phyloP scores from a whole-genome alignment of 2,888 invertebrate species.

The Villa cingulata region DNA sequence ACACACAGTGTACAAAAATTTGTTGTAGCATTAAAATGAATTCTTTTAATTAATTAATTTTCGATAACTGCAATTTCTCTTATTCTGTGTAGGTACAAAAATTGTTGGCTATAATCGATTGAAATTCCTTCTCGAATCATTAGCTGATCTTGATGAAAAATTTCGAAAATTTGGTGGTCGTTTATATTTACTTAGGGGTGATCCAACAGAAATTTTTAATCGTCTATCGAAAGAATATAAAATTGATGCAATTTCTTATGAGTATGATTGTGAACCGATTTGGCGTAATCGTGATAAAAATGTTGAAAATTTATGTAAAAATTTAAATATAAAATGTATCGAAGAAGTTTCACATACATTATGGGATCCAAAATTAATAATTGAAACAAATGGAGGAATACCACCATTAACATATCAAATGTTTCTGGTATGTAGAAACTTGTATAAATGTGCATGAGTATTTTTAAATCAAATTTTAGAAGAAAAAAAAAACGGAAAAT shows the following conservation, averaged over 20 bases:
- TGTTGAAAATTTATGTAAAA: slow-evolving; percentile 42
- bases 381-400: slow-evolving; percentile 52
- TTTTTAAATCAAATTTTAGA: no score
- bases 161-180: slow-evolving; percentile 43
- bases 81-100: slow-evolving; percentile 44
- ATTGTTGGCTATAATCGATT: slow-evolving; percentile 52
- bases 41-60: no score
- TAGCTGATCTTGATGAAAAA: slow-evolving; percentile 48
- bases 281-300: slow-evolving; percentile 49
- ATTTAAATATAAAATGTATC: slow-evolving; percentile 40
- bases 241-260: slow-evolving; percentile 42
- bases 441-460: slow-evolving; percentile 23
- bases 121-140: slow-evolving; percentile 51
- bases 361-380: slow-evolving; percentile 52
- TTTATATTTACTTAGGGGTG: slow-evolving; percentile 47
- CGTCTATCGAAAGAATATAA: slow-evolving; percentile 46
- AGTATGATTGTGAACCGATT: slow-evolving; percentile 59
- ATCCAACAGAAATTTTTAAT: slow-evolving; percentile 43
- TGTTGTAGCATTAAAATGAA: no score
- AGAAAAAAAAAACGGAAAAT: no score
- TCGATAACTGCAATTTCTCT: slow-evolving; percentile 2
- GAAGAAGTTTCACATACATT: slow-evolving; percentile 58
- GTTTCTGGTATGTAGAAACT: slow-evolving; percentile 55
- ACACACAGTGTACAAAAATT: no score
- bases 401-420: slow-evolving; percentile 59